Evolutionary conservation across 2,797 vertebrate genomes (phyloP), one percentile per base, ranked within the genome.

Genomic region (Sebastes cheni): DNA sequence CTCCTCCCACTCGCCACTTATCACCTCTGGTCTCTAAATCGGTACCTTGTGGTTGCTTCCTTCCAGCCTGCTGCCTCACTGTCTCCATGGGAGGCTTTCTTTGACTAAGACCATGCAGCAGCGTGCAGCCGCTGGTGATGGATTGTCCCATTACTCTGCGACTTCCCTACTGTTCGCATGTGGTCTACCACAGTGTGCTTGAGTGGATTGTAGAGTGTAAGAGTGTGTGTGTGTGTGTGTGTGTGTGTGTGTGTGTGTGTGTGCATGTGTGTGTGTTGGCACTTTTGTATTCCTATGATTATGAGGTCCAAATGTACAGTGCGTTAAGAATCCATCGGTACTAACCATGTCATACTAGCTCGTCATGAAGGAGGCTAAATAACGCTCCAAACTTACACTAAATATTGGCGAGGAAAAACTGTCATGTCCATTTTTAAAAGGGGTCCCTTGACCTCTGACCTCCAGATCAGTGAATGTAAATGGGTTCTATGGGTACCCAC

Each of bases 91-190:
- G 90, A 84, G 87, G 85, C 79, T 88, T 77, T 82, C 81, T 89
- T 86, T 90, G 87, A 90, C 79, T 90, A 87, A 92, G 85, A 88
- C 88, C 91, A 88, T 81, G 78, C 80, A 88, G 89, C 86, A 84
- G 85, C 87, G 72, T 82, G 87, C 85, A 86, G 85, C 84, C 77
- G 18, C 85, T 72, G 79, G 84, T 95, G 93, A 95, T 94, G 83
- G 91, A 95, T 95, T 89, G 90, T 89, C 81, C 93, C 89, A 93
- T 95, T 95, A 95, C 86, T 86, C 83, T 85, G 81, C 69, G 80
- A 93, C 90, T 93, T 92, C 85, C 87, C 85, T 72, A 86, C 91
- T 89, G 89, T 90, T 89, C 83, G 82, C 74, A 86, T 78, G 79
- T 88, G 77, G 87, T 90, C 84, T 68, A 84, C 74, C 78, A 77